Conservation (phyloP, 30 jellyfish, hydroid and myxozoan genomes). For the Chrysaora quinquecirrha region DNA sequence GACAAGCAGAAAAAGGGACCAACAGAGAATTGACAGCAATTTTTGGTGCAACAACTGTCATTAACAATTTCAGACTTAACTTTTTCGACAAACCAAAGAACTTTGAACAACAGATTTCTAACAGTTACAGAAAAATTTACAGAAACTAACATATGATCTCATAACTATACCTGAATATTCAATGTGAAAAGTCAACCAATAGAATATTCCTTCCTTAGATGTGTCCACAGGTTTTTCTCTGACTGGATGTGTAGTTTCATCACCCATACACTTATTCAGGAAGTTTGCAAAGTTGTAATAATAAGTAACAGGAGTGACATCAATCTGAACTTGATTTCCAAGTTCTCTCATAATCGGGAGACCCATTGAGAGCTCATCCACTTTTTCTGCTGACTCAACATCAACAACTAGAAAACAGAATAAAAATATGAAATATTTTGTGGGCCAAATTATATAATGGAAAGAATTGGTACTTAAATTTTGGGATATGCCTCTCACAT, state of each 20-base stretch:
- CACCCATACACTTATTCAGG: constrained; percentile 34
- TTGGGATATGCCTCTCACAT: not conserved
- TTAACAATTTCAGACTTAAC: too few species aligned
- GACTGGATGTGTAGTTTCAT: constrained; percentile 20
- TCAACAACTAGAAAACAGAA: constrained; percentile 59
- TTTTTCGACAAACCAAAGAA: too few species aligned
- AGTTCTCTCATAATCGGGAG: constrained; percentile 12
- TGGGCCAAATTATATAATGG: too few species aligned
- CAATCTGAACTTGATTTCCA: constrained; percentile 33
- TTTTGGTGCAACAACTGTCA: too few species aligned
- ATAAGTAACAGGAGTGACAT: constrained; percentile 60
- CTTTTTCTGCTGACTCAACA: constrained; percentile 52
- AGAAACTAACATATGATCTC: too few species aligned
- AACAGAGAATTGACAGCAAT: too few species aligned
- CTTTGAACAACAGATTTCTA: too few species aligned
- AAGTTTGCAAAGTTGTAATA: constrained; percentile 64
- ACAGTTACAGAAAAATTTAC: too few species aligned
- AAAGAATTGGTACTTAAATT: not conserved
- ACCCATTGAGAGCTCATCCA: constrained; percentile 49
- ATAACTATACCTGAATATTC: constrained; percentile 62
- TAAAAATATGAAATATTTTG: too few species aligned
- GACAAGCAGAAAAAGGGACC: too few species aligned
- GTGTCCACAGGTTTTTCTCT: constrained; percentile 26
- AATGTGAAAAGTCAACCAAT: constrained; percentile 59
- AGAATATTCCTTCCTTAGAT: constrained; percentile 60